Evolutionary conservation across 1,140 invertebrate species (phyloP), one percentile per base, ranked within the genome.

Genomic region (Caenorhabditis latens): DNA sequence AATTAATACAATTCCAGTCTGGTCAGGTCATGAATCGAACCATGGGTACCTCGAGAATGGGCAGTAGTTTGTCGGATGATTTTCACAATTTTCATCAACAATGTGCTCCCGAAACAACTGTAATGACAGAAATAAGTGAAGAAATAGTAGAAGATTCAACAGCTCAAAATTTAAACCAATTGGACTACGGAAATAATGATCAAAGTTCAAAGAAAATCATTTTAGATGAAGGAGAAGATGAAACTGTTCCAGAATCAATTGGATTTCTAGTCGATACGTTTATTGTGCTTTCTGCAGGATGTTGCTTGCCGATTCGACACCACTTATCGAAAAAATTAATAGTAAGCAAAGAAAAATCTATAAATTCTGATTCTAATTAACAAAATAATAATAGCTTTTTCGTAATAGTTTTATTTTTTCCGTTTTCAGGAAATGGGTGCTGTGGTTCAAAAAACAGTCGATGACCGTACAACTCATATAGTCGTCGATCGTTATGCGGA

Each of bases 381-480:
- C 32, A 32, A 32, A 32, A 32, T 32, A 32, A 32, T 32, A 32
- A 2, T 2, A 32, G 32, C 32, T 32, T 32, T 1, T 32, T 2
- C 32, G 32, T 32, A 32, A 32, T 32, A 32, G 32, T 32, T 32
- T 32, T 32, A 58, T 58, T 58, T 58, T 58, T 21, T 58, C 19
- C 57, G 19, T 79, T 79, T 79, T 50, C 71, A 79, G 71, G 71
- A 79, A 50, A 79, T 79, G 71, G 71, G 71, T 11, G 71, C 71
- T 6, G 46, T 53, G 21, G n/a, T 79, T 11, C 71, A 79, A 43
- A 48, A 79, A 79, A 79, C 46, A 2, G 46, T 79, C 6, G 71
- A 79, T 53, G 21, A 14, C 46, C 71, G 71, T 21, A 79, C 71
- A 0, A 79, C 71, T 9, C 71, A 79, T 53, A 21, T 79, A 13